Evolutionary conservation across 2,113 vertebrate species (phyloP).

Genomic region (Todiramphus chloris): DNA sequence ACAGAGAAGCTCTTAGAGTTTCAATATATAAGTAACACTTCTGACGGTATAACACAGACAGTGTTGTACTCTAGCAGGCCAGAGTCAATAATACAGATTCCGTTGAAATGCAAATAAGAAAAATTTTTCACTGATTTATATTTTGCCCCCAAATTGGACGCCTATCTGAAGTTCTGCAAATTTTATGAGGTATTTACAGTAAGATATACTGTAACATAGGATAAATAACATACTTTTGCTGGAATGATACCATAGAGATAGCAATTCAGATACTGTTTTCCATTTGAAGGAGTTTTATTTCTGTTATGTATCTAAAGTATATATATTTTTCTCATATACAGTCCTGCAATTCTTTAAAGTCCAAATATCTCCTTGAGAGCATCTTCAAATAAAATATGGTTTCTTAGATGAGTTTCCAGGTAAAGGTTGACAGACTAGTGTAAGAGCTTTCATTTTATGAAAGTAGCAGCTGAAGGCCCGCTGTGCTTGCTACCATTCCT

Average conservation of each 20-base stretch:
- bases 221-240: background rate
- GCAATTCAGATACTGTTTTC: background rate
- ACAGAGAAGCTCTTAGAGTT: background rate
- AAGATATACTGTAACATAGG: background rate
- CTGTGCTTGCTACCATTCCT: background rate
- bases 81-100: background rate
- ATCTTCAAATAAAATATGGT: background rate
- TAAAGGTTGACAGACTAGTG: background rate
- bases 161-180: background rate
- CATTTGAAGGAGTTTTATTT: background rate
- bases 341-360: background rate
- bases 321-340: background rate
- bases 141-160: background rate
- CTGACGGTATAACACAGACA: background rate
- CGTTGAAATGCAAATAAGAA: slow-evolving; percentile 18
- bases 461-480: background rate
- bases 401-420: background rate
- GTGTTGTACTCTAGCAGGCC: background rate
- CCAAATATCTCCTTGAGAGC: background rate
- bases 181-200: background rate
- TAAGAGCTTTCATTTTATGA: background rate
- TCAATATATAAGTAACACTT: slow-evolving; percentile 22
- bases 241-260: background rate
- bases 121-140: slow-evolving; percentile 5
- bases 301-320: background rate